Base-by-base conservation (phyloP, 2,797 vertebrate species). In the Microctenopoma lineatum region DNA sequence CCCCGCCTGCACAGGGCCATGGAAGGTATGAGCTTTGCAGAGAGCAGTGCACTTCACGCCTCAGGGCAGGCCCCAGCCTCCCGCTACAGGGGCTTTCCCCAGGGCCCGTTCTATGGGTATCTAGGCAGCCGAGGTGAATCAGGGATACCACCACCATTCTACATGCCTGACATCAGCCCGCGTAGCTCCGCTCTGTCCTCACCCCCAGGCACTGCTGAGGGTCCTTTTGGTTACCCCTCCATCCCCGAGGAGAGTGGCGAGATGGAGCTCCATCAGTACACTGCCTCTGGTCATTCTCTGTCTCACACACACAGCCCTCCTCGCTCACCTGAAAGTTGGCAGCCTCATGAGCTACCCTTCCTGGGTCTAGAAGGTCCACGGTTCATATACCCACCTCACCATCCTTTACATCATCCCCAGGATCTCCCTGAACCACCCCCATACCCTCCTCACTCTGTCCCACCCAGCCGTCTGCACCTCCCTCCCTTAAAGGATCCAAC, bases 151-250 rank as follows among this genome's bases (percentile, higher is more conserved):
- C 96, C 97, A 0, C 96, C 97, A 77, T 99, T 99, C 96, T 99
- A 98, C 93, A 96, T 98, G 96, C 96, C 97, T 44, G 97, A 99
- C 91, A 95, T 97, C 90, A 99, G 97, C 92, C 97, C 98, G 11
- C 93, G 96, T 87, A 99, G 97, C 92, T 99, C 98, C 0, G 96
- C 96, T 90, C 95, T 98, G 94, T 99, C 98, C 67, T 98, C 97
- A 46, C 92, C 94, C 34, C 96, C 97, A 66, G 93, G 97, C 92
- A 96, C 95, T 27, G 83, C 95, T 0, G 97, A 98, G 93, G 97
- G 97, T 77, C 95, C 96, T 70, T 99, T 96, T 5, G 95, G 96
- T 87, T 97, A 98, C 88, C 96, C 98, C 70, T 95, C 96, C 81
- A 98, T 99, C 90, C 96, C 97, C 0, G 96, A 98, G 94, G 96